Percentiles rank a stretch among this genome's conserved stretches.
Evolutionary conservation across 2,113 vertebrate genomes (phyloP).

Genomic region (Cercopithecus mona): DNA sequence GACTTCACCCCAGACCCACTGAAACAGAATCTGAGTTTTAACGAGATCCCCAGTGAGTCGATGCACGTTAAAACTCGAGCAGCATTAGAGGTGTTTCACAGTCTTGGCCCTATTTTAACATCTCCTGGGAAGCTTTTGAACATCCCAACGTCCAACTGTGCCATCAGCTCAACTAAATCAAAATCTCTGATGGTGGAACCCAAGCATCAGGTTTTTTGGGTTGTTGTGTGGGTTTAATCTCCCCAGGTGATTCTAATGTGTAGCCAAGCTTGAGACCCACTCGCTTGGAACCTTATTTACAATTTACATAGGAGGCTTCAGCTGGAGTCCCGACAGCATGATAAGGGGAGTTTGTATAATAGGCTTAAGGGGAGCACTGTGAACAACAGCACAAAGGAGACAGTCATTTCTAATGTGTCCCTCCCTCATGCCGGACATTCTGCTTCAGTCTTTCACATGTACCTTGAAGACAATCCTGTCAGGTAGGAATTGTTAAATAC

Average conservation of each 20-base stretch:
- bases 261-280: neutral
- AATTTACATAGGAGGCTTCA: neutral
- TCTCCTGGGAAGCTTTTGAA: constrained; percentile 32
- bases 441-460: neutral
- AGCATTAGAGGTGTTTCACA: neutral
- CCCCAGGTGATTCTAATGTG: neutral
- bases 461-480: neutral
- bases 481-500: neutral
- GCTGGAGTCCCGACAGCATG: rapidly evolving
- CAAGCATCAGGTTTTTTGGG: neutral
- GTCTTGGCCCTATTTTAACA: neutral
- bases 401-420: neutral
- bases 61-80: neutral
- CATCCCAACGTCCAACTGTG: neutral
- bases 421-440: neutral
- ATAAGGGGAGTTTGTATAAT: neutral
- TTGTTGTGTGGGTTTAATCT: neutral
- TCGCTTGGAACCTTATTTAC: neutral
- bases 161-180: neutral
- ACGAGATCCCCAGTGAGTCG: neutral
- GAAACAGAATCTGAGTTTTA: constrained; percentile 31
- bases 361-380: neutral
- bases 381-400: neutral
- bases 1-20: neutral
- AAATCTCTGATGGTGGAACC: neutral